Evolutionary conservation across 2,888 invertebrate species (phyloP), one percentile per base, ranked within the genome.

Genomic region (Agrochola litura): DNA sequence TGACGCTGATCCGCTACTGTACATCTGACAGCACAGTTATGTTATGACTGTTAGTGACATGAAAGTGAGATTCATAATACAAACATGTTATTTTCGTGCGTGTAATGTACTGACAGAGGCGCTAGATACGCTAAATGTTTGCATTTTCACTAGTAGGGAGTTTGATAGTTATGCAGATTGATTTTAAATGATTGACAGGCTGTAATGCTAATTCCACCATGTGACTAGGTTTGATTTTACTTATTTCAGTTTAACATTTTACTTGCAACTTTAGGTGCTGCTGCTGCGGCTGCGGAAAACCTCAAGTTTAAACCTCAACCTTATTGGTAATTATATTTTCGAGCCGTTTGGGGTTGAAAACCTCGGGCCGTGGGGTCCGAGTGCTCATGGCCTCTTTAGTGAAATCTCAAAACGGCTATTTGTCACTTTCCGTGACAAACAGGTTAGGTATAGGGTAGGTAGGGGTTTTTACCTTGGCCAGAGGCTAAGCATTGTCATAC

Each of bases 1-100:
- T 92, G 92, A 92, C 89, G 86, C 68, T 83, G 83, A 89, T 87
- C 88, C 70, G 94, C 94, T 93, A 92, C 92, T 89, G 93, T 92
- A 91, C 60, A 79, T 83, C 75, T 90, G 90, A 90, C 91, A 91
- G 89, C 77, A 88, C 90, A 86, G 89, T 88, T 91, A 85, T 86
- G 78, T 89, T 92, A 90, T 90, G 91, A 92, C 89, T 88, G 41
- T 66, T 69, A 81, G 83, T 88, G 85, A 91, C 90, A 90, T 90
- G 92, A 92, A 92, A 92, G 92, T 91, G 89, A 90, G 87, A 92
- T 90, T 86, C 80, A 81, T 83, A 84, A 82, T 78, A 82, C 79
- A 80, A 87, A 87, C 86, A 84, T 71, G 89, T 88, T 89, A 83
- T 86, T 87, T 86, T 89, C 66, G 77, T 84, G 75, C 82, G 71